phyloP scores from a whole-genome alignment of 2,113 vertebrate genomes.

The Nannobrachium achirus region DNA sequence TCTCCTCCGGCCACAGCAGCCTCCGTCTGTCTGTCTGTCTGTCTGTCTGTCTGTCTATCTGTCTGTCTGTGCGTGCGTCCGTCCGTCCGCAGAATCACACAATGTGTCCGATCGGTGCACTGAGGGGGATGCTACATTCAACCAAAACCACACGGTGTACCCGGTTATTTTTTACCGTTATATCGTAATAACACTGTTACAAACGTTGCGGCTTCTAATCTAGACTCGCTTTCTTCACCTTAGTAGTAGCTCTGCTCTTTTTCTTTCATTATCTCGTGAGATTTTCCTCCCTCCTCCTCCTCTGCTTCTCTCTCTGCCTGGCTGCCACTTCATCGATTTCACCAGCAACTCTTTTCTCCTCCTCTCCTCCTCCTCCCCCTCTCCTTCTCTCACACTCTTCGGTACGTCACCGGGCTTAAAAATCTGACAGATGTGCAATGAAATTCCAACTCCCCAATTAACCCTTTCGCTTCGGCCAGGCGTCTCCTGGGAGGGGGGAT shows the following conservation, averaged over 20 bases:
- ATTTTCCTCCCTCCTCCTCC: constrained; percentile 78
- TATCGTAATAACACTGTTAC: no score
- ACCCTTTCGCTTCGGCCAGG: constrained; percentile 75
- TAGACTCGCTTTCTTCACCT: constrained; percentile 51
- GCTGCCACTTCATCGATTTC: constrained; percentile 84
- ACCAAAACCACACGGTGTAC: constrained; percentile 27
- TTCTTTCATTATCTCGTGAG: constrained; percentile 83
- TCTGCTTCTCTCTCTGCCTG: constrained; percentile 74
- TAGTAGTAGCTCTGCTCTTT: constrained; percentile 73
- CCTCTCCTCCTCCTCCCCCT: constrained; percentile 60
- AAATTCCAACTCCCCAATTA: constrained; percentile 85
- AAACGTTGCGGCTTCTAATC: no score
- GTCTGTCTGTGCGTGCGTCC: constrained; percentile 58
- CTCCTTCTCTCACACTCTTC: constrained; percentile 66
- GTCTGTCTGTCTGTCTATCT: constrained; percentile 40
- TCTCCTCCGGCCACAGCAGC: constrained; percentile 36
- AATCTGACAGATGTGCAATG: constrained; percentile 87
- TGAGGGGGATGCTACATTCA: constrained; percentile 60
- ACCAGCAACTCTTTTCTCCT: constrained; percentile 78
- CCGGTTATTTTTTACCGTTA: no score
- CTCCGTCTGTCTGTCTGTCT: constrained; percentile 40
- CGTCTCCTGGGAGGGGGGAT: constrained; percentile 40
- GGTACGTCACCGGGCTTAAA: constrained; percentile 84
- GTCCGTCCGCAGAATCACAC: constrained; percentile 67
- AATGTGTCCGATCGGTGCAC: constrained; percentile 67